Base-by-base conservation (phyloP, 2,797 vertebrate genomes). In the Hydrocynus forskahlii region DNA sequence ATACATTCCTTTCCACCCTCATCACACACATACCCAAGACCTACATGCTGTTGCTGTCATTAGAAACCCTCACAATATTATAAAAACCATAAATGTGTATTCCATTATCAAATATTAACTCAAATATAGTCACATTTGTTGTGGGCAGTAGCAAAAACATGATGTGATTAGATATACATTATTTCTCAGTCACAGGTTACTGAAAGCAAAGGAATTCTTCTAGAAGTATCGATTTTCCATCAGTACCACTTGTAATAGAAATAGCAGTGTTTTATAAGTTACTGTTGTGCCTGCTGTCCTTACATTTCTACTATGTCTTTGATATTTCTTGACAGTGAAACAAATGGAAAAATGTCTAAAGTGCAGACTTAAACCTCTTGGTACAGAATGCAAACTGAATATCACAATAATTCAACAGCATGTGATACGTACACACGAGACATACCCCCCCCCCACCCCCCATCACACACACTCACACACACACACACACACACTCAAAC, bases 401-500 rank as follows among this genome's bases (percentile, higher is more conserved):
- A 4, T 0, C 14, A 35, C 4, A 35, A 1, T 35, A 17, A 35
- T 63, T 17, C 10, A 16, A 38, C 63, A 17, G 78, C 62, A 29
- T 52, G 21, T 4, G 81, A 85, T 80, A 80, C 50, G 17, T 8
- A 45, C 73, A 63, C 25, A n/a, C 80, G 12, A 48, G 43, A 45
- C 43, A 45, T 43, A 48, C 35, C 35, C 35, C 35, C 35, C 35
- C 35, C 35, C 3, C 3, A 1, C 1, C 29, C 35, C 35, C 35
- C 35, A 35, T 57, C 71, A 54, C 57, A 81, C 23, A 40, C 63
- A 63, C 71, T 45, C 57, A 81, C 23, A 40, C 63, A 64, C 70
- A 71, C 71, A 57, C 63, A 55, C 29, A 54, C 62, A 86, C 64
- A 63, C 63, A 64, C 70, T 57, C 71, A 59, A 54, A 63, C 68